Base-by-base conservation (phyloP, 92 coral and sea anemone genomes). In the Micromussa lordhowensis region DNA sequence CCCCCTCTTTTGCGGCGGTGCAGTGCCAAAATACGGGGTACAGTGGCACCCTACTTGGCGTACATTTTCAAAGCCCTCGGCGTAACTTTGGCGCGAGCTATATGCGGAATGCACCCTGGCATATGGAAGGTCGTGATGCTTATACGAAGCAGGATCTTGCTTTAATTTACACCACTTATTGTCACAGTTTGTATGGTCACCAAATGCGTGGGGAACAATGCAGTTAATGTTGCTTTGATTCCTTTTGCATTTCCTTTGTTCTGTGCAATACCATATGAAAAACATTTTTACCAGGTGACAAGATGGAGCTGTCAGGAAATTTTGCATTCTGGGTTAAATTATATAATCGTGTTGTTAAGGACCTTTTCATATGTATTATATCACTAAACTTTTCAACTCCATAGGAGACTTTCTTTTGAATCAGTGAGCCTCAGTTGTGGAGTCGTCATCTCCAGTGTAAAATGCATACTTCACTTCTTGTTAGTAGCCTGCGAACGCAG, bases 171-270 rank as follows among this genome's bases (percentile, higher is more conserved):
- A 94, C 95, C 92, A 92, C 16, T 31, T 89, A 7, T 48, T 77
- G 74, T 79, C 71, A 38, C 98, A 95, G n/a, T 76, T 70, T 3
- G 61, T 54, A 86, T 92, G 95, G 38, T 92, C 90, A 24, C 93
- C 95, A 88, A 95, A 92, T 17, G 94, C 94, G 80, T 89, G 90
- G 34, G 93, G 92, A 18, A 90, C 90, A 64, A 90, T 88, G 44
- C 40, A 79, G 34, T 75, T 59, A 18, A 48, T 78, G n/a, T 24
- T 51, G 35, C 14, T 16, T 78, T 59, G 61, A 78, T 57, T 80
- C 34, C 85, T 64, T 35, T 58, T 66, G 90, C 59, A 70, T 87
- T 55, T 18, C 90, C 90, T 87, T 87, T 80, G 86, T 87, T 79
- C 80, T 87, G 86, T 15, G 86, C 70, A 21, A 80, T 79, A 40